Conservation (phyloP, 2,797 vertebrate genomes). For the Prunella strophiata region DNA sequence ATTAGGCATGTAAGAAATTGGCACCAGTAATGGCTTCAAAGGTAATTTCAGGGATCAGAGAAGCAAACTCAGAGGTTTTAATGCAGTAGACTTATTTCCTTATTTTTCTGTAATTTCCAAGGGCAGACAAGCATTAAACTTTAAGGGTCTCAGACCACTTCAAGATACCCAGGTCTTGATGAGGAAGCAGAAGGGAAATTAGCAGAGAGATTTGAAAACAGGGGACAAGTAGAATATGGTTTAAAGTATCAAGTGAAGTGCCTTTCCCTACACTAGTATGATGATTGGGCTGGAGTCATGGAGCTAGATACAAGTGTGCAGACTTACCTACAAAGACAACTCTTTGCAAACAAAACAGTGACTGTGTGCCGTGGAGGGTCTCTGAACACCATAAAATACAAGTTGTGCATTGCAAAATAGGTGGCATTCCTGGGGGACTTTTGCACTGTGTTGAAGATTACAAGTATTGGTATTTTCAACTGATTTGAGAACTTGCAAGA, state of each 20-base stretch:
- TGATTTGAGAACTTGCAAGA: background rate
- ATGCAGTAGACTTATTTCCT: background rate
- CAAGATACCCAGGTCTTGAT: background rate
- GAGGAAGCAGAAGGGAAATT: background rate
- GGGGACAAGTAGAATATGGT: background rate
- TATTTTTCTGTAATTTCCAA: background rate
- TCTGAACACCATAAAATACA: background rate
- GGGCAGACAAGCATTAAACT: background rate
- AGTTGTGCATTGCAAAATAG: background rate
- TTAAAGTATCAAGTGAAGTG: background rate
- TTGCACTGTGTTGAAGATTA: background rate
- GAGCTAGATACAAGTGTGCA: no score
- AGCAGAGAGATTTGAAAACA: background rate
- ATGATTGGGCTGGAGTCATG: fast-evolving
- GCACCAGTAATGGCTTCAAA: background rate
- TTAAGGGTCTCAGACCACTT: background rate
- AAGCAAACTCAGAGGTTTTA: background rate
- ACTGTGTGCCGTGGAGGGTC: background rate
- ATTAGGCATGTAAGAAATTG: background rate
- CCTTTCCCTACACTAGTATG: background rate
- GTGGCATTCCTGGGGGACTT: background rate
- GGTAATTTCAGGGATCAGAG: background rate
- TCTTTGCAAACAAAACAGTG: background rate
- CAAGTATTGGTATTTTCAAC: background rate
- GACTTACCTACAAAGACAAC: background rate